Percentiles rank a stretch among this genome's conserved stretches.
Conservation (phyloP, 2,113 vertebrate species). For the Eleginops maclovinus region DNA sequence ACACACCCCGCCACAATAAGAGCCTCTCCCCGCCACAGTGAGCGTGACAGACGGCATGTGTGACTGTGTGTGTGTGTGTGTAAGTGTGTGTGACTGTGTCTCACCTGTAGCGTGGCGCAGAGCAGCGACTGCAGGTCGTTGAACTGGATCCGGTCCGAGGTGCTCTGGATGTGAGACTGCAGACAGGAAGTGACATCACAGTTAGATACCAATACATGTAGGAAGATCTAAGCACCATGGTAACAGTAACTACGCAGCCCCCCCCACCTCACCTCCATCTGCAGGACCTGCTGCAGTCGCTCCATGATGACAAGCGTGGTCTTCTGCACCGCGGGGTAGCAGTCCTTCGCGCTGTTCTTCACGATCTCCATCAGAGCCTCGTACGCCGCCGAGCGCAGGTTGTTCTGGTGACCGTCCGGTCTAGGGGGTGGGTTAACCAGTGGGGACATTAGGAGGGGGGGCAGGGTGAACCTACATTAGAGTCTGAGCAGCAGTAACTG, state of each 20-base stretch:
- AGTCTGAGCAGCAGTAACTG: too few relatives aligned
- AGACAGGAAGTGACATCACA: constrained; percentile 21
- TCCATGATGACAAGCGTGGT: constrained; percentile 99
- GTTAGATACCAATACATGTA: too few relatives aligned
- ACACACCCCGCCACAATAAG: constrained; percentile 11
- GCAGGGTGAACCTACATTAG: too few relatives aligned
- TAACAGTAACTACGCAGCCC: too few relatives aligned
- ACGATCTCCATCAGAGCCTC: constrained; percentile 99
- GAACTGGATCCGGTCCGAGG: constrained; percentile 98
- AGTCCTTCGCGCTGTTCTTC: constrained; percentile 99
- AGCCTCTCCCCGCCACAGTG: background rate
- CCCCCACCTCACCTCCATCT: constrained; percentile 92
- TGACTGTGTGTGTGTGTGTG: too few relatives aligned
- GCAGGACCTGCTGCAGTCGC: constrained; percentile 96
- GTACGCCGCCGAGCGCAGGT: constrained; percentile 95
- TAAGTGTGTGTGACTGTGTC: accelerated
- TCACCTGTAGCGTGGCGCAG: constrained; percentile 97
- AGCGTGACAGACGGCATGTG: too few relatives aligned
- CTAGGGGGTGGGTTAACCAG: constrained; percentile 77
- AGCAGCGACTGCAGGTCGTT: constrained; percentile 98
- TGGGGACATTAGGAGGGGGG: too few relatives aligned
- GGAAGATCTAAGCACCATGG: too few relatives aligned
- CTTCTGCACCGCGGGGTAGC: constrained; percentile 98
- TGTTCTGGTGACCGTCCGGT: constrained; percentile 98
- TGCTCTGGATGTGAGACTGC: constrained; percentile 99